phyloP scores from a whole-genome alignment of 1,140 invertebrate species.

The Tribolium castaneum region DNA sequence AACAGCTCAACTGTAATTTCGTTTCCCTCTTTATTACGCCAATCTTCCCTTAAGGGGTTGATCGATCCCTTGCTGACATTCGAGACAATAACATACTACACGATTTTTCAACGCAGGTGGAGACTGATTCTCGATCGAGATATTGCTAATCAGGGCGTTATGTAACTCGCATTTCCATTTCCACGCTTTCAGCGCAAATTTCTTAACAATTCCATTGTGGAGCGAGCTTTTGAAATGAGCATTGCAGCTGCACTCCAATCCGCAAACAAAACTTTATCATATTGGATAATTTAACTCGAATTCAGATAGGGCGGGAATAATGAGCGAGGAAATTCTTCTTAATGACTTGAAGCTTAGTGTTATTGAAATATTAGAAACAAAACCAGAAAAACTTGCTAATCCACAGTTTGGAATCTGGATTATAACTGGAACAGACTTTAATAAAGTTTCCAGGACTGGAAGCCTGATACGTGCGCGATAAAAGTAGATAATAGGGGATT shows the following conservation, averaged over 20 bases:
- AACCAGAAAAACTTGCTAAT: background rate
- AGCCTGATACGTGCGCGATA: constrained; percentile 1
- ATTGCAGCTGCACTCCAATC: background rate
- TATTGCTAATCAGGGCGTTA: too few relatives aligned
- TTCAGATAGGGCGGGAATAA: background rate
- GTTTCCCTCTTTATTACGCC: background rate
- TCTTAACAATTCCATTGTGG: background rate
- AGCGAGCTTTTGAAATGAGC: background rate
- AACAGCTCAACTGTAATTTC: background rate
- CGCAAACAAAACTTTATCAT: background rate
- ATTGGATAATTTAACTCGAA: background rate
- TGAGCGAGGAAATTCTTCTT: background rate
- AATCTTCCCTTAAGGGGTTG: background rate
- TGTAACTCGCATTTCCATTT: background rate
- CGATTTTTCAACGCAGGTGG: background rate
- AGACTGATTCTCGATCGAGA: too few relatives aligned
- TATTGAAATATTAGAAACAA: background rate
- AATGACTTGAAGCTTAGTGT: background rate
- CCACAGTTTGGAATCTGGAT: background rate
- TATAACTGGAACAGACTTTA: background rate
- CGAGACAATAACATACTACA: background rate
- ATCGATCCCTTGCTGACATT: background rate
- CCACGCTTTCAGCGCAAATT: background rate
- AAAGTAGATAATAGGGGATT: constrained; percentile 7
- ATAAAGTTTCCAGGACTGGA: background rate